Evolutionary conservation across 1,140 invertebrate genomes (phyloP), one percentile per base, ranked within the genome.

Genomic region (Pseudoatta argentina): DNA sequence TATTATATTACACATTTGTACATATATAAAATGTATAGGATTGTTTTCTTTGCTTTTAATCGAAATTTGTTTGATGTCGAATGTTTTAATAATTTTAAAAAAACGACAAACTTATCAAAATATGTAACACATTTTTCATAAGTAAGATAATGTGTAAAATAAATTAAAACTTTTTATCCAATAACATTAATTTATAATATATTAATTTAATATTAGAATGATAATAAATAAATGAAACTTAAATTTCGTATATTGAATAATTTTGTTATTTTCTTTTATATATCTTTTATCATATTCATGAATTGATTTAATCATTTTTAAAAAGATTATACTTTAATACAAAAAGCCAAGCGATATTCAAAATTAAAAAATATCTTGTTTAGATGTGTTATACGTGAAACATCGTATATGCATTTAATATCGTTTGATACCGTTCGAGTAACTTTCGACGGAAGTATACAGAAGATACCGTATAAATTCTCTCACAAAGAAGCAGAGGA

Each of bases 281-380:
- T 39, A 21, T 10, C n/a, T 21, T 21, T 55, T 12, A 55, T 34
- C 14, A 53, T 16, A 72, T n/a, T 57, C 14, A 12, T 12, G 7
- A 51, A 75, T 8, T 39, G 7, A 39, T 75, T 39, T 57, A 57
- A 75, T 39, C 6, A 39, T 77, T 2, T 77, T 77, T 2, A 48
- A 66, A 75, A 59, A 39, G 14, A 59, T 76, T 76, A 61, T 76
- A 76, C 3, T 0, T 61, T 8, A 61, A 61, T 61, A 27, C 1
- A 63, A 63, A 77, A 76, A 27, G 16, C 24, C n/a, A 55, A 61
- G n/a, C 14, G 4, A 61, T 6, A 75, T 76, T 21, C 0, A 75
- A 21, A 75, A 75, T 2, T 16, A 18, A 3, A 12, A 44, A 61
- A 30, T 61, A 21, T 16, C 14, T 57, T 39, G 3, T 39, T 34